Conservation (phyloP, 1,140 invertebrate genomes). For the Diabrotica undecimpunctata region DNA sequence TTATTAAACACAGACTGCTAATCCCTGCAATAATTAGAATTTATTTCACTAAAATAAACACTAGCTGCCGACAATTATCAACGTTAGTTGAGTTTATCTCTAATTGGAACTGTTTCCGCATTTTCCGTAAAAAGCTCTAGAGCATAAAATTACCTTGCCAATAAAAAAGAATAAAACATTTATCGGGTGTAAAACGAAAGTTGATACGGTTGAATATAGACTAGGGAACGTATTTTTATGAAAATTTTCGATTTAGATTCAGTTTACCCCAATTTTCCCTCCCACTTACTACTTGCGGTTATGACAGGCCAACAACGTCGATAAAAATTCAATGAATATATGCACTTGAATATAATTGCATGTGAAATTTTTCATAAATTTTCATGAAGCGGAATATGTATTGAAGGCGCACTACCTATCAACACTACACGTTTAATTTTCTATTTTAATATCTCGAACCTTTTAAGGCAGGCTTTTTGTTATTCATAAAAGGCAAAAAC, state of each 20-base stretch:
- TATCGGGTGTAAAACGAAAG: background rate
- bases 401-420: background rate
- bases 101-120: too few relatives aligned
- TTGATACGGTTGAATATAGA: background rate
- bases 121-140: too few relatives aligned
- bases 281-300: background rate
- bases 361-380: background rate
- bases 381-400: background rate
- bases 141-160: too few relatives aligned
- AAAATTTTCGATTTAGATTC: slow-evolving; percentile 3
- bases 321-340: slow-evolving; percentile 3
- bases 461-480: too few relatives aligned
- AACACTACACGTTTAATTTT: too few relatives aligned
- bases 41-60: too few relatives aligned
- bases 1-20: too few relatives aligned
- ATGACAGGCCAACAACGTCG: background rate
- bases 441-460: too few relatives aligned
- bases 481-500: too few relatives aligned
- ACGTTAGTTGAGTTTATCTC: too few relatives aligned
- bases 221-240: background rate
- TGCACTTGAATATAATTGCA: slow-evolving; percentile 2
- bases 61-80: too few relatives aligned
- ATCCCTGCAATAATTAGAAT: too few relatives aligned
- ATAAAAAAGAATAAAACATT: background rate
- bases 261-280: background rate